Percentiles rank a stretch among this genome's conserved stretches.
These are phyloP conservation scores for Cebuella pygmaea DNA, from an alignment of 2,797 vertebrate species.

Conservation along the genomic window DNA sequence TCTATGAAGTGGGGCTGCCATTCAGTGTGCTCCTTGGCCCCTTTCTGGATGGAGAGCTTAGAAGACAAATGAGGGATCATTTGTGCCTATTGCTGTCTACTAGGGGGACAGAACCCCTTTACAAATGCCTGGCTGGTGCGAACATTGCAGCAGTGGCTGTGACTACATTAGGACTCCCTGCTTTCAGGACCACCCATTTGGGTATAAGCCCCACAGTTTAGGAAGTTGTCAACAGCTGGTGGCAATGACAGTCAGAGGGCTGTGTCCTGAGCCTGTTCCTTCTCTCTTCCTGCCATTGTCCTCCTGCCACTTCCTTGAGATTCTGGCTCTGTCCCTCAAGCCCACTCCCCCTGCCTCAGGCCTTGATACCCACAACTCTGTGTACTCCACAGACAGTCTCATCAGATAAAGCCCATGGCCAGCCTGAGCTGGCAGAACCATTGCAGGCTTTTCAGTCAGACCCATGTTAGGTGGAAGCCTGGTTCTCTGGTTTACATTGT, in stretches of 20 bases:
- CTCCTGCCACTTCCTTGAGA: neutral
- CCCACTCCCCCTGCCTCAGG: neutral
- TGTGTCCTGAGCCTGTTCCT: neutral
- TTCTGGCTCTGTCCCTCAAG: neutral
- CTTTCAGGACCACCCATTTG: neutral
- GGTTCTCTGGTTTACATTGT: neutral
- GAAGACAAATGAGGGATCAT: neutral
- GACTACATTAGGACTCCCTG: neutral
- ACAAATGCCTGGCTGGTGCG: neutral
- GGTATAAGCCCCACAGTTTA: neutral
- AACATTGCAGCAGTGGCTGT: neutral
- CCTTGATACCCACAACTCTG: no score
- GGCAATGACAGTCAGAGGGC: neutral
- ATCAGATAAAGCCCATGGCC: no score
- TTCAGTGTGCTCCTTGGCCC: neutral
- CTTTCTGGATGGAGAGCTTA: neutral
- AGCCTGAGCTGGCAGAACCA: neutral
- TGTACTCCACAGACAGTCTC: rapidly evolving
- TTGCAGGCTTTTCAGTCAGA: neutral
- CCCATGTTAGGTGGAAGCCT: rapidly evolving
- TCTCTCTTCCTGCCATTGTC: neutral
- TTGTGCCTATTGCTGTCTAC: neutral
- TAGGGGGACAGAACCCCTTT: neutral
- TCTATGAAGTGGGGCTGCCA: neutral
- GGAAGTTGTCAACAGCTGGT: neutral